Evolutionary conservation across 2,797 vertebrate genomes (phyloP).

Genomic region (Phataginus tricuspis): DNA sequence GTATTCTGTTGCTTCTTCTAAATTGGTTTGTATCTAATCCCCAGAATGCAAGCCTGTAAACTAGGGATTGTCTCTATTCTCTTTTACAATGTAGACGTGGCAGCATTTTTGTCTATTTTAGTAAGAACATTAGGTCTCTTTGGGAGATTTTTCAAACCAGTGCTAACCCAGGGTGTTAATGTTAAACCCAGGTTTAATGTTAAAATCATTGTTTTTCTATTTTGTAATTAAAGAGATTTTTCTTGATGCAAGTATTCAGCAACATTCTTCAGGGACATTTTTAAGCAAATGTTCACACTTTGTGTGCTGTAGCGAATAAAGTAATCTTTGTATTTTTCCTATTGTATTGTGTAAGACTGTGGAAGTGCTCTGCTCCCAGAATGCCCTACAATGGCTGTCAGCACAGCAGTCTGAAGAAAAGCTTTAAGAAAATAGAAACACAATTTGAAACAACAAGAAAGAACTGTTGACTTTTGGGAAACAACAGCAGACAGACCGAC

Average conservation of each 20-base stretch:
- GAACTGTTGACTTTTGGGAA: conserved; percentile 54
- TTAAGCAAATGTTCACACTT: conserved; percentile 55
- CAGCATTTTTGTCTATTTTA: conserved; percentile 51
- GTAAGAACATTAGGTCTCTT: conserved; percentile 44
- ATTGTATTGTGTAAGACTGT: neutral
- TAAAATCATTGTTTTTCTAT: conserved; percentile 57
- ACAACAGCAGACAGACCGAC: neutral
- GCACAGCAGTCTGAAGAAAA: conserved; percentile 54
- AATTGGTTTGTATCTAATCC: neutral
- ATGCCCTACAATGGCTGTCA: neutral
- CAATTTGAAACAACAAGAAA: conserved; percentile 57
- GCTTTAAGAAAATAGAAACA: conserved; percentile 48
- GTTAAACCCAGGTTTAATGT: conserved; percentile 2
- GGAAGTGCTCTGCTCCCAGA: conserved; percentile 13
- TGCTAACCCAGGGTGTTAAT: conserved; percentile 45
- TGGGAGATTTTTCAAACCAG: conserved; percentile 29
- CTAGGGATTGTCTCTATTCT: neutral
- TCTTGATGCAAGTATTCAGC: conserved; percentile 66
- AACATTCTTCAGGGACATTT: conserved; percentile 61
- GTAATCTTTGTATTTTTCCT: conserved; percentile 42
- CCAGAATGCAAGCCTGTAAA: neutral
- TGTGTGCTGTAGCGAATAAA: conserved; percentile 13
- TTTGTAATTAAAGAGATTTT: conserved; percentile 78
- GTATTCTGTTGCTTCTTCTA: neutral
- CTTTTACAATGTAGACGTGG: neutral